These are phyloP conservation scores for Bibio marci DNA, from an alignment of 2,888 invertebrate genomes.

Conservation along the genomic window DNA sequence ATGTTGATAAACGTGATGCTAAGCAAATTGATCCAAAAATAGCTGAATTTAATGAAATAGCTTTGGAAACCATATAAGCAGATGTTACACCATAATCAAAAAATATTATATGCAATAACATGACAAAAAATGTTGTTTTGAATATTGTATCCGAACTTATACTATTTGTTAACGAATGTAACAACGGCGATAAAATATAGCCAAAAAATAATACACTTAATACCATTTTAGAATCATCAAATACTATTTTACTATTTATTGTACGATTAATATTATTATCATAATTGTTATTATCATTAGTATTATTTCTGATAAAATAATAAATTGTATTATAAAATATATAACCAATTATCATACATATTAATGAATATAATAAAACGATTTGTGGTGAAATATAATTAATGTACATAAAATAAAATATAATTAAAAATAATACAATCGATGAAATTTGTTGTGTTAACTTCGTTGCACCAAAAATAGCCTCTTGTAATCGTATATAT, in stretches of 20 bases:
- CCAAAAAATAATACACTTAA: slow-evolving; percentile 72
- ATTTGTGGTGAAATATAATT: slow-evolving; percentile 44
- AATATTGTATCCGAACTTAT: slow-evolving; percentile 97
- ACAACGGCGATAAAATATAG: slow-evolving; percentile 74
- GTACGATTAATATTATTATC: slow-evolving; percentile 16
- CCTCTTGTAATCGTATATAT: slow-evolving; percentile 50
- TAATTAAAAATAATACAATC: slow-evolving; percentile 51
- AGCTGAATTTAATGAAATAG: slow-evolving; percentile 85
- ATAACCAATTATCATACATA: slow-evolving; percentile 43
- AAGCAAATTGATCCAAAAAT: slow-evolving; percentile 91
- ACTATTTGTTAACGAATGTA: slow-evolving; percentile 89
- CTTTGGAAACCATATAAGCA: slow-evolving; percentile 76
- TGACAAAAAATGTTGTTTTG: slow-evolving; percentile 76
- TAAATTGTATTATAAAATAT: slow-evolving; percentile 29
- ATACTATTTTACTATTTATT: too few species aligned
- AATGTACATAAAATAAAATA: slow-evolving; percentile 57
- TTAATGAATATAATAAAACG: slow-evolving; percentile 39
- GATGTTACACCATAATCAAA: slow-evolving; percentile 75
- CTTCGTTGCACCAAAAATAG: slow-evolving; percentile 56
- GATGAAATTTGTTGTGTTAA: slow-evolving; percentile 67
- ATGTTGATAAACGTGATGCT: slow-evolving; percentile 73
- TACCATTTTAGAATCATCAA: slow-evolving; percentile 56
- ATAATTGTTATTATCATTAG: slow-evolving; percentile 19
- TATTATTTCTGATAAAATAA: slow-evolving; percentile 17
- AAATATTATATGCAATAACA: slow-evolving; percentile 75